A percentile compares a stretch with the other conserved stretches of the same genome.
phyloP scores from a whole-genome alignment of 1,140 invertebrate species.

The Chironomus tepperi region DNA sequence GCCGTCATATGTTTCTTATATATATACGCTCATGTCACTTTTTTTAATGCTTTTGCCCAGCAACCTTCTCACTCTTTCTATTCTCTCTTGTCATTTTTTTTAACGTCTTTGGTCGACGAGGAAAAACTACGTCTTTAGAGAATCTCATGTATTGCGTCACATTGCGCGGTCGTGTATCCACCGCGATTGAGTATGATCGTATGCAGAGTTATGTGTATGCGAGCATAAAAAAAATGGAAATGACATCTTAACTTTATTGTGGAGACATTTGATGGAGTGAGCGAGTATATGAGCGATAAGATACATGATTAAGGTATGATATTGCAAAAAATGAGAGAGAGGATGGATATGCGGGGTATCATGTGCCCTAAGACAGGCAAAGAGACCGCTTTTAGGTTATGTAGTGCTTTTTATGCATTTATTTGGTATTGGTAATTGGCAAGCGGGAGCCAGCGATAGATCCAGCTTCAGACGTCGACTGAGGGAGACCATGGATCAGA shows the following conservation, averaged over 20 bases:
- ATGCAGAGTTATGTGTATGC: background rate
- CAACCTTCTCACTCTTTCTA: background rate
- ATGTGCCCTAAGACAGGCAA: too few relatives aligned
- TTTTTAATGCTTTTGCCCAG: background rate
- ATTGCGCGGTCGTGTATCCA: background rate
- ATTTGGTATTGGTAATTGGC: too few relatives aligned
- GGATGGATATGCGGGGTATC: too few relatives aligned
- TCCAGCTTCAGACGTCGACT: too few relatives aligned
- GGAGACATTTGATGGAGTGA: background rate
- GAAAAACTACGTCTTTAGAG: constrained; percentile 16
- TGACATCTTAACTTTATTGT: constrained; percentile 6
- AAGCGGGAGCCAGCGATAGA: too few relatives aligned
- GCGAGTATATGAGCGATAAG: too few relatives aligned
- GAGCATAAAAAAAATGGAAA: background rate
- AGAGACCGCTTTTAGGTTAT: too few relatives aligned
- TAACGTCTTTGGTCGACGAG: background rate
- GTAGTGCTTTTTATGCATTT: too few relatives aligned
- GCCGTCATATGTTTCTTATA: constrained; percentile 24
- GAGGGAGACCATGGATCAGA: too few relatives aligned
- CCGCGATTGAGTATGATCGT: too few relatives aligned
- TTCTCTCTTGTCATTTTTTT: background rate
- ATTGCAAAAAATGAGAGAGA: too few relatives aligned
- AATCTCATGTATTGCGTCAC: background rate
- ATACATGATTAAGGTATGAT: too few relatives aligned
- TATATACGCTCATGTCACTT: constrained; percentile 21